Base-by-base conservation (phyloP, 1,140 invertebrate genomes). In the Zaprionus taronus region DNA sequence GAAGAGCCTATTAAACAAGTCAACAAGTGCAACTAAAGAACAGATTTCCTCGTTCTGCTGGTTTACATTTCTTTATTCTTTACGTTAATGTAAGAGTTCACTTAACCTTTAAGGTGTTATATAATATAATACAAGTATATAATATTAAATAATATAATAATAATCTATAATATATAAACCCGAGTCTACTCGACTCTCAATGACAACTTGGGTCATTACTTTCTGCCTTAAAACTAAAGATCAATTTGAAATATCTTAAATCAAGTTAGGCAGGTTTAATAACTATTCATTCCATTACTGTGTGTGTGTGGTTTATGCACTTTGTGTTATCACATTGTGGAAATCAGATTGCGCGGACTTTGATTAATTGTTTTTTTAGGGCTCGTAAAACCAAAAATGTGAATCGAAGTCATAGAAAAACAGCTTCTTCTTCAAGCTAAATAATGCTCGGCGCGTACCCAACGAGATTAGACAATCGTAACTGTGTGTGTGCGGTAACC, bases 301-400 rank as follows among this genome's bases (percentile, higher is more conserved):
- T 41, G 15, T 41, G 15, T 41, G 24, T 24, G 5, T n/a, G 38
- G 4, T 15, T 15, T 49, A 20, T 55, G 24, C 51, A 56, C 53
- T 56, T 22, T 51, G 20, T 24, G 20, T 24, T 51, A 51, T 51
- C 47, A 51, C 20, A 24, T 24, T 22, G 20, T 51, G 47, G 20
- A 14, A 51, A 51, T 51, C 47, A 28, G 24, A 56, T 56, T 28
- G 5, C 26, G 26, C 26, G 26, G 53, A 56, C 53, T 56, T 28
- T 56, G 53, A 56, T 56, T 31, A 28, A 56, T 56, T 26, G 26
- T 55, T 26, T 56, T 44, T 41, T n/a, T 47, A 17, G 26, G 26
- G 53, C 26, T 56, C 24, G 53, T 56, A 56, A 56, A 28, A 56
- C 11, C 47, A 14, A 49, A 56, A 56, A 56, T 56, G 24, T 56